phyloP scores from a whole-genome alignment of 2,797 vertebrate genomes.

The Cuniculus paca region DNA sequence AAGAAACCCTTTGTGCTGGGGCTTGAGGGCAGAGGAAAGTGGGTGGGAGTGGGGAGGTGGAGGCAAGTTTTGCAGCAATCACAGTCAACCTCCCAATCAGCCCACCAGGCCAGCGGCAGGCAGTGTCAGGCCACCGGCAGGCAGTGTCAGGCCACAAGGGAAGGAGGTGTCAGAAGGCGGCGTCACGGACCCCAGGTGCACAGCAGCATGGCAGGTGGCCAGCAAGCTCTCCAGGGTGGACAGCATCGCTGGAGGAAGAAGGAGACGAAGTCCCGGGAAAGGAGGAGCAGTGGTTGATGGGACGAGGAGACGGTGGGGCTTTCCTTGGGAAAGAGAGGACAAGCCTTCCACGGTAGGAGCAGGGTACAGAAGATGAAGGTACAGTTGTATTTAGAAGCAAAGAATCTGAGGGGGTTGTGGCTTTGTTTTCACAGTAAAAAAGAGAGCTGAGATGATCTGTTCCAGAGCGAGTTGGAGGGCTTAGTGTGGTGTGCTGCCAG shows the following conservation, averaged over 20 bases:
- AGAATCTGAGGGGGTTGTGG: background rate
- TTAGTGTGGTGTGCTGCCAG: background rate
- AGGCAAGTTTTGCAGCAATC: background rate
- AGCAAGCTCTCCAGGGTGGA: background rate
- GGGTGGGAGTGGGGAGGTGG: background rate
- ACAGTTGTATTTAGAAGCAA: background rate
- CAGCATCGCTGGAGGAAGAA: background rate
- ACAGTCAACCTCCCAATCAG: background rate
- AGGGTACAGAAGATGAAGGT: background rate
- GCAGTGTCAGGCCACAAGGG: background rate
- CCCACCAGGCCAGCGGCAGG: background rate
- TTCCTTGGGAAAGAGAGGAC: background rate
- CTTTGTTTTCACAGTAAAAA: background rate
- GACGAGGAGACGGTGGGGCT: background rate
- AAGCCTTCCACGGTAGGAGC: background rate
- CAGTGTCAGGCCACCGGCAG: background rate
- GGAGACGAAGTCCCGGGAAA: background rate
- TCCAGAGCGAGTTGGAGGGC: background rate
- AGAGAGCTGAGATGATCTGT: background rate
- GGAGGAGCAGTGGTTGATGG: too few species aligned
- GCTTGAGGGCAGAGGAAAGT: background rate
- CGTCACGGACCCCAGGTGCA: background rate
- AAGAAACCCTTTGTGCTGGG: conserved; percentile 63
- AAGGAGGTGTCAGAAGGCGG: background rate
- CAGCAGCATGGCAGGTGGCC: too few species aligned